Conservation (phyloP, 2,888 invertebrate species). For the Mechanitis mazaeus region DNA sequence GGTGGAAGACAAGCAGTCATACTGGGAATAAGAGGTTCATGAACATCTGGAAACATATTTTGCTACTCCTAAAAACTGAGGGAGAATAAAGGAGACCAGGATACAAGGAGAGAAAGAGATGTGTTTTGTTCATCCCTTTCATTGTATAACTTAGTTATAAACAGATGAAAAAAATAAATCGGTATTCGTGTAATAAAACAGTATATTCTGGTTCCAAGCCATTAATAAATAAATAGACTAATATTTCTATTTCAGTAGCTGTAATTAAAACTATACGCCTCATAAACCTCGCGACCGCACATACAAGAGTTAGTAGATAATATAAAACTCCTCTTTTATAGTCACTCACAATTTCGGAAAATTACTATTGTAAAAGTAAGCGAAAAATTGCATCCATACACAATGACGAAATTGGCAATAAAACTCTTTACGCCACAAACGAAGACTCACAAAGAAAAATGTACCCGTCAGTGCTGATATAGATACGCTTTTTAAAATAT, state of each 20-base stretch:
- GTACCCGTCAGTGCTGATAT: constrained; percentile 1
- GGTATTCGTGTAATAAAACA: neutral
- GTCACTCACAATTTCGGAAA: neutral
- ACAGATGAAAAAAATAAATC: neutral
- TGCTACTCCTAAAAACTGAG: no score
- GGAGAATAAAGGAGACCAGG: no score
- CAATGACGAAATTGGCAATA: constrained; percentile 12
- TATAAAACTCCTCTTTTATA: neutral
- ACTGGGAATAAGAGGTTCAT: no score
- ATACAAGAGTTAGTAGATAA: neutral
- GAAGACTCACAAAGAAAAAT: constrained; percentile 9
- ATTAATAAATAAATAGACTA: neutral
- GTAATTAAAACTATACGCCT: neutral
- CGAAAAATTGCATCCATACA: constrained; percentile 5
- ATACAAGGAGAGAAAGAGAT: no score
- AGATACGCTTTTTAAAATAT: constrained; percentile 4
- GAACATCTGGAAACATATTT: no score
- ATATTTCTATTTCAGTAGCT: neutral
- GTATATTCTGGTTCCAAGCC: neutral
- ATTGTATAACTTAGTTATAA: no score
- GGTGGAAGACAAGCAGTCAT: no score
- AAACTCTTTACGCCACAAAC: constrained; percentile 11
- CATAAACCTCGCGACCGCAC: neutral
- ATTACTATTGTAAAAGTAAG: constrained; percentile 6
- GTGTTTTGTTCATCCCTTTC: no score